These are phyloP conservation scores for Nycteola revayana DNA, from an alignment of 2,888 invertebrate genomes.

Conservation along the genomic window DNA sequence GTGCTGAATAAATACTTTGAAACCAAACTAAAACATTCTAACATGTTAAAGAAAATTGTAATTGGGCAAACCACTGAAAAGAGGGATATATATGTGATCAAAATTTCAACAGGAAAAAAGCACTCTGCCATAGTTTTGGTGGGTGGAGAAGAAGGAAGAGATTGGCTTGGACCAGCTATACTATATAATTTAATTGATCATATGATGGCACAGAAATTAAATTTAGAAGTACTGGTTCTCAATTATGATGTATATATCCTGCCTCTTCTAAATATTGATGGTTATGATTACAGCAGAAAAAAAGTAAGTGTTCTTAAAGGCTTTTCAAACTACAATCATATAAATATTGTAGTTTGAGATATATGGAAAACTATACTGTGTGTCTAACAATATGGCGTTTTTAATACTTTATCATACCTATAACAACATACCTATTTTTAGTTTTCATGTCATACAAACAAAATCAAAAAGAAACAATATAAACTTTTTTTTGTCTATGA, in stretches of 20 bases:
- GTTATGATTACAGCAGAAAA: slow-evolving; percentile 53
- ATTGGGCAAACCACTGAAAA: slow-evolving; percentile 55
- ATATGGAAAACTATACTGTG: too few relatives aligned
- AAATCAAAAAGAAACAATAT: too few relatives aligned
- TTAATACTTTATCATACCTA: too few relatives aligned
- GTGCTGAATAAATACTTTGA: slow-evolving; percentile 42
- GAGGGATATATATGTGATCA: slow-evolving; percentile 52
- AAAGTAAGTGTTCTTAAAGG: slow-evolving; percentile 46
- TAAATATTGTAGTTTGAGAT: too few relatives aligned
- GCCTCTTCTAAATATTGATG: slow-evolving; percentile 71
- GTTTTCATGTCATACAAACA: too few relatives aligned
- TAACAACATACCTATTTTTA: too few relatives aligned
- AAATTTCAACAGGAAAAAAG: slow-evolving; percentile 41
- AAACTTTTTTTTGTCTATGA: too few relatives aligned
- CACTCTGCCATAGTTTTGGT: slow-evolving; percentile 54
- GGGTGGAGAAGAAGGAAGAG: slow-evolving; percentile 64
- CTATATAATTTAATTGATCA: slow-evolving; percentile 47
- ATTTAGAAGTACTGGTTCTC: slow-evolving; percentile 30
- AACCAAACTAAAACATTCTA: slow-evolving; percentile 27
- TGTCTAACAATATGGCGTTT: too few relatives aligned
- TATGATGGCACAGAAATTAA: slow-evolving; percentile 34
- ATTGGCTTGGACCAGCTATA: slow-evolving; percentile 60
- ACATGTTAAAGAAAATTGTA: slow-evolving; percentile 40
- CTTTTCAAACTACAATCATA: too few relatives aligned
- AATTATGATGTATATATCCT: slow-evolving; percentile 60